Percentiles rank a stretch among this genome's conserved stretches.
Conservation (phyloP, 2,888 invertebrate genomes). For the Drosophila quasianomalipes region DNA sequence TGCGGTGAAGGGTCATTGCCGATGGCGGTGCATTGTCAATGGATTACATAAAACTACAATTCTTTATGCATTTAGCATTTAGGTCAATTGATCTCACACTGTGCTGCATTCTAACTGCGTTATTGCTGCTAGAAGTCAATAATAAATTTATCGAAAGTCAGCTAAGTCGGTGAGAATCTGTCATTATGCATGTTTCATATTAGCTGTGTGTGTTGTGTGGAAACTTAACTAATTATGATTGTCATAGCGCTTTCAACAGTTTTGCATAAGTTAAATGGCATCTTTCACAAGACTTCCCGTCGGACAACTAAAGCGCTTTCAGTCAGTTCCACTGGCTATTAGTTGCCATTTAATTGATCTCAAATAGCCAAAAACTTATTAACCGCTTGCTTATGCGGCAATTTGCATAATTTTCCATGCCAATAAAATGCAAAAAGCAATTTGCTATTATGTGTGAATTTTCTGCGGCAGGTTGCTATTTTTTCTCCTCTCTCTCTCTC, state of each 20-base stretch:
- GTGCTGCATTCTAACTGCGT: neutral
- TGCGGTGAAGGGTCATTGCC: conserved; percentile 54
- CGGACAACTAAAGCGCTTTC: conserved; percentile 28
- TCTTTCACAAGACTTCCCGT: conserved; percentile 60
- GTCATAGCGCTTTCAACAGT: conserved; percentile 38
- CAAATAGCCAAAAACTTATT: conserved; percentile 57
- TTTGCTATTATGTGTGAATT: conserved; percentile 66
- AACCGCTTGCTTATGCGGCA: conserved; percentile 40
- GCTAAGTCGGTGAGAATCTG: conserved; percentile 11
- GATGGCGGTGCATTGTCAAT: conserved; percentile 46
- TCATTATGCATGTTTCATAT: conserved; percentile 9
- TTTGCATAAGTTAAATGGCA: conserved; percentile 40
- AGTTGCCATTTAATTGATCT: conserved; percentile 57
- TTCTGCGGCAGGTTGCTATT: conserved; percentile 16
- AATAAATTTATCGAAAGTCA: conserved; percentile 17
- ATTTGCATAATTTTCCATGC: conserved; percentile 68
- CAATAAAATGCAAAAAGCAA: conserved; percentile 57
- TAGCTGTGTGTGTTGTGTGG: conserved; percentile 10
- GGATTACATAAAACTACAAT: conserved; percentile 9
- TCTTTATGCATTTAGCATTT: conserved; percentile 3
- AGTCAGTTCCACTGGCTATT: conserved; percentile 43
- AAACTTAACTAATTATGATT: conserved; percentile 29
- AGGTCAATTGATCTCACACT: conserved; percentile 11
- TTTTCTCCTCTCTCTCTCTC: neutral
- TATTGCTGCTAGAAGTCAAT: neutral